These are phyloP conservation scores for Mormyrops boulengeri DNA, from an alignment of 2,797 vertebrate species.

Conservation along the genomic window DNA sequence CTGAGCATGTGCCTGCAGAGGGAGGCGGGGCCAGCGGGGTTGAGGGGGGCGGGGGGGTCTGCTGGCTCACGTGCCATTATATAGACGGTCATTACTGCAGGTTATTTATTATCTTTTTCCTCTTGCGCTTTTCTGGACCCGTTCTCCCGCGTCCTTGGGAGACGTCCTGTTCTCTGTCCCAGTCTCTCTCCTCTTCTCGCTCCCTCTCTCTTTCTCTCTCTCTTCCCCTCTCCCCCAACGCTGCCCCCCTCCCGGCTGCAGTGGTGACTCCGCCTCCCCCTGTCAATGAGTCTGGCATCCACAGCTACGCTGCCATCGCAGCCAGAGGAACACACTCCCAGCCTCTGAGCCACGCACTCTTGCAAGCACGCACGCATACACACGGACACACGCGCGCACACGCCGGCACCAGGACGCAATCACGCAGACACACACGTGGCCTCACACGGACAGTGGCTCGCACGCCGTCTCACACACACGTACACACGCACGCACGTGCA, in stretches of 20 bases:
- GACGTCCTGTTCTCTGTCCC: background rate
- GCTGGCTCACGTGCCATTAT: background rate
- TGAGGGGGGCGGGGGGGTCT: background rate
- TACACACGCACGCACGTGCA: conserved; percentile 22
- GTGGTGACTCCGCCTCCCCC: background rate
- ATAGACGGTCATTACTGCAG: background rate
- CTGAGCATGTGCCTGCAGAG: background rate
- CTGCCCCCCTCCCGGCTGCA: conserved; percentile 25
- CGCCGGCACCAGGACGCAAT: background rate
- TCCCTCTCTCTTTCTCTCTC: conserved; percentile 27
- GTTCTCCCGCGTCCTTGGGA: conserved; percentile 15
- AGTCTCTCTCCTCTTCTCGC: background rate
- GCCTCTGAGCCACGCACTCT: conserved; percentile 24
- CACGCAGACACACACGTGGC: conserved; percentile 6
- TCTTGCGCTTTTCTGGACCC: background rate
- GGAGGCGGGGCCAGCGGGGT: background rate
- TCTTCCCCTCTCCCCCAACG: background rate
- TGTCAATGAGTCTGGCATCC: conserved; percentile 17
- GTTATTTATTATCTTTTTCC: conserved; percentile 13
- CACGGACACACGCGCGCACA: conserved; percentile 32
- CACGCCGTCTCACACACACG: conserved; percentile 28
- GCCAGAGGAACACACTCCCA: conserved; percentile 13
- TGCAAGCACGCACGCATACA: conserved; percentile 20
- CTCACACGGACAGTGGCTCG: conserved; percentile 25
- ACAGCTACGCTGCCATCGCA: background rate